Evolutionary conservation across 2,797 vertebrate species (phyloP).

Genomic region (Novumbra hubbsi): DNA sequence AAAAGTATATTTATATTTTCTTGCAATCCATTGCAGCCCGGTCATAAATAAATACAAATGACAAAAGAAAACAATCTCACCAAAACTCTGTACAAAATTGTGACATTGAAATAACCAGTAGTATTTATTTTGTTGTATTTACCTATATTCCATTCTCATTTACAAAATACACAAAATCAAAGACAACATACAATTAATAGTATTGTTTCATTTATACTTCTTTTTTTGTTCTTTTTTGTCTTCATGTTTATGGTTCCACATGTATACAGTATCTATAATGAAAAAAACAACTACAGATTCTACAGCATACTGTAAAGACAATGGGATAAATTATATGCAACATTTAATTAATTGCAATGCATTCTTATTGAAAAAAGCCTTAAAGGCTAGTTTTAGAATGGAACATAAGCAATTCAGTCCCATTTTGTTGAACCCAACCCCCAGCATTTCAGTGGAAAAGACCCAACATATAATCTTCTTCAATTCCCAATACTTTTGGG

Average conservation of each 20-base stretch:
- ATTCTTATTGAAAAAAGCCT: slow-evolving; percentile 72
- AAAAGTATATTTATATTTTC: slow-evolving; percentile 61
- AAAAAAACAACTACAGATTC: slow-evolving; percentile 87
- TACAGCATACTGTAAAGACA: slow-evolving; percentile 85
- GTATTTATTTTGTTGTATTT: slow-evolving; percentile 71
- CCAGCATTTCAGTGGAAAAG: slow-evolving; percentile 48
- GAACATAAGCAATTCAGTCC: slow-evolving; percentile 55
- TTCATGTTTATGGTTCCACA: slow-evolving; percentile 73
- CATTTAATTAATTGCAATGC: slow-evolving; percentile 71
- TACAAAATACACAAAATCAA: slow-evolving; percentile 80
- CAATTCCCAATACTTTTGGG: slow-evolving; percentile 50
- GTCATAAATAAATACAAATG: slow-evolving; percentile 57
- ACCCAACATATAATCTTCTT: slow-evolving; percentile 54
- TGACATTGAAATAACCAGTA: slow-evolving; percentile 71
- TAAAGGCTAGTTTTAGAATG: slow-evolving; percentile 59
- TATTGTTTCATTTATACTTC: slow-evolving; percentile 70
- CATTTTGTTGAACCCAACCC: slow-evolving; percentile 49
- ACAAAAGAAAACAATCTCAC: slow-evolving; percentile 64
- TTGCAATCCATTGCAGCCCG: slow-evolving; percentile 63
- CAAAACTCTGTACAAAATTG: slow-evolving; percentile 71
- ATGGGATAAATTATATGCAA: slow-evolving; percentile 72
- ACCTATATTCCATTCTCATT: slow-evolving; percentile 70
- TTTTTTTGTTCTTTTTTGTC: slow-evolving; percentile 63
- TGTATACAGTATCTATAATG: slow-evolving; percentile 70
- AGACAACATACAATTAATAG: slow-evolving; percentile 72